Conservation (phyloP, 2,797 vertebrate genomes). For the Myotis daubentonii region DNA sequence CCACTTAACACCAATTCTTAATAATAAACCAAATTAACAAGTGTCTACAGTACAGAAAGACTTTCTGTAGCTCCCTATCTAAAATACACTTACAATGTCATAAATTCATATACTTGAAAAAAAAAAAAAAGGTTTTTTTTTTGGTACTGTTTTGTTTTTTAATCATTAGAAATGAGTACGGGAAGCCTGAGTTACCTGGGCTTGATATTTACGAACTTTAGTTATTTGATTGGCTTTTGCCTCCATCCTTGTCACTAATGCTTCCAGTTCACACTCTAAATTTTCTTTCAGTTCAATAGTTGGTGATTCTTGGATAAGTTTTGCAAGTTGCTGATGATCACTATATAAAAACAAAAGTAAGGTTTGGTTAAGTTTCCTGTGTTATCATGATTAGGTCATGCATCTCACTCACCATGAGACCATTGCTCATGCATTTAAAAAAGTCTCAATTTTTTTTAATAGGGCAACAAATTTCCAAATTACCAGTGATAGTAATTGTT, state of each 20-base stretch:
- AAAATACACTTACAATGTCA: neutral
- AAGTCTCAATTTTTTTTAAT: neutral
- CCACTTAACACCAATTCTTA: conserved; percentile 10
- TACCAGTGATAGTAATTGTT: neutral
- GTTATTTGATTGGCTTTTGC: conserved; percentile 95
- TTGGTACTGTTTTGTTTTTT: neutral
- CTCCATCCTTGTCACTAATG: conserved; percentile 93
- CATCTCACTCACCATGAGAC: neutral
- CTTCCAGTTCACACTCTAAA: conserved; percentile 91
- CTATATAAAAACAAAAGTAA: conserved; percentile 81
- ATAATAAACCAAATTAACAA: neutral
- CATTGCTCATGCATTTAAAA: neutral
- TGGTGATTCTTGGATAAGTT: conserved; percentile 89
- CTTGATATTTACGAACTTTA: conserved; percentile 92
- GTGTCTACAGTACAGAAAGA: neutral
- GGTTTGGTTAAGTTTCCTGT: neutral
- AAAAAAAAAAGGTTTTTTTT: neutral
- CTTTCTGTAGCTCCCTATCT: neutral
- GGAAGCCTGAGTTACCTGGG: conserved; percentile 85
- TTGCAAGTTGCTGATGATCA: conserved; percentile 92
- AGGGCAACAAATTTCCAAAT: neutral
- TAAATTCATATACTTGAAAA: neutral
- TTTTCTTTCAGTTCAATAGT: conserved; percentile 87
- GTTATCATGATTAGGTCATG: neutral
- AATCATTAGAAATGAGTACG: neutral